Evolutionary conservation across 2,888 invertebrate species (phyloP), one percentile per base, ranked within the genome.

Genomic region (Notocelia uddmanniana): DNA sequence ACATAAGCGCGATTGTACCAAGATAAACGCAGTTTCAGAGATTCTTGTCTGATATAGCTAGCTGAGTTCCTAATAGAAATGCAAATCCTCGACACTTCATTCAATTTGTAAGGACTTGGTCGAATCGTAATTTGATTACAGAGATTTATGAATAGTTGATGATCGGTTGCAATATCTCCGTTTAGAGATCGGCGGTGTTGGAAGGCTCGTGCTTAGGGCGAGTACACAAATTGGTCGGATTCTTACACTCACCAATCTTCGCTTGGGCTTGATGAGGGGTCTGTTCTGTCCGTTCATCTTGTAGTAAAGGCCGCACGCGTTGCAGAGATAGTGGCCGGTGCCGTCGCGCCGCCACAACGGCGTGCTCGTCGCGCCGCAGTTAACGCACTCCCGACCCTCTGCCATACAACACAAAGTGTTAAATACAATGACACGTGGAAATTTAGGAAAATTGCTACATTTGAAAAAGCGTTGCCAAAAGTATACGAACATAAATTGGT

Each of bases 201-300:
- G 10, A 37, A 18, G 41, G 18, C 55, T 57, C n/a, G 45, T 64
- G 50, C 23, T 55, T 50, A 64, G 26, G 69, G 60, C 69, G 70
- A 64, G 73, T 69, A 77, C 73, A 75, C 73, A 76, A 93, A 93
- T 93, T 93, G 93, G 93, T 93, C 93, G 93, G 93, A 93, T 93
- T 93, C 93, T 92, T 94, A 94, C 93, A 97, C 98, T 98, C 96
- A 99, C 99, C 97, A 99, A 97, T 96, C 99, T 97, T 96, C 99
- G 97, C 95, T 99, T 99, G 88, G 99, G 99, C 96, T 99, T 99
- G 95, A 99, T 99, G 87, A 99, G 96, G 74, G 99, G 99, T 92
- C 99, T 95, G 94, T 99, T 99, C 92, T 98, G 98, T 84, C 99
- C 99, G 94, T 99, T 99, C 99, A 99, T 99, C 95, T 99, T 99